Conservation (phyloP, 2,797 vertebrate species). For the Sebastes diaconus region DNA sequence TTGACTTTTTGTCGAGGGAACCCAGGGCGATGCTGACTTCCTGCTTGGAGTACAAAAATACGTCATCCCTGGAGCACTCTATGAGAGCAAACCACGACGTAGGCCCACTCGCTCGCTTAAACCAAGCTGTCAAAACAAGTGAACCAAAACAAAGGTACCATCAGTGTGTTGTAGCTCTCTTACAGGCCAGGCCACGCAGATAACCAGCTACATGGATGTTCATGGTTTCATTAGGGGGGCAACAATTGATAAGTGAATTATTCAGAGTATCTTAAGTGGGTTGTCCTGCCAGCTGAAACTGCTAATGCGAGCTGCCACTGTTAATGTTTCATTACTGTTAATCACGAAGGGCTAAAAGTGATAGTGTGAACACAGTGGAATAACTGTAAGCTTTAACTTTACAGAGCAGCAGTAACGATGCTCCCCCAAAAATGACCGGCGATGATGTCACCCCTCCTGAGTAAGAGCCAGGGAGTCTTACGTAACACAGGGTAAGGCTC, state of each 20-base stretch:
- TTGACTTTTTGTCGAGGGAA: too few species aligned
- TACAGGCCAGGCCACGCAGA: background rate
- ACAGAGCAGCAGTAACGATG: background rate
- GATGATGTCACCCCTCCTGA: slow-evolving; percentile 36
- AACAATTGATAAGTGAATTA: slow-evolving; percentile 36
- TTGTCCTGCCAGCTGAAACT: background rate
- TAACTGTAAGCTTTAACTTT: background rate
- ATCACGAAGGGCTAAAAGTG: background rate
- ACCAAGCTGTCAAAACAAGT: background rate
- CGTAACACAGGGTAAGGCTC: slow-evolving; percentile 25
- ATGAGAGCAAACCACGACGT: background rate
- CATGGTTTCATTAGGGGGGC: slow-evolving; percentile 22
- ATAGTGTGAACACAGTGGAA: background rate
- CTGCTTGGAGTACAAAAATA: too few species aligned
- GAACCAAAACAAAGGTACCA: background rate
- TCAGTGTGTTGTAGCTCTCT: background rate
- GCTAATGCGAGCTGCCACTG: background rate
- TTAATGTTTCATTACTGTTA: background rate
- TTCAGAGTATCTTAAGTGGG: slow-evolving; percentile 19
- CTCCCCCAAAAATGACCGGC: background rate
- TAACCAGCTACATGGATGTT: background rate
- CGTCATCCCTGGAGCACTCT: too few species aligned
- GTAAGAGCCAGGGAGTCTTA: slow-evolving; percentile 14
- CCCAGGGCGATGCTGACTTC: too few species aligned
- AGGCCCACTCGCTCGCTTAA: background rate